Evolutionary conservation across 2,888 invertebrate genomes (phyloP).

Genomic region (Branchipolynoe longqiensis): DNA sequence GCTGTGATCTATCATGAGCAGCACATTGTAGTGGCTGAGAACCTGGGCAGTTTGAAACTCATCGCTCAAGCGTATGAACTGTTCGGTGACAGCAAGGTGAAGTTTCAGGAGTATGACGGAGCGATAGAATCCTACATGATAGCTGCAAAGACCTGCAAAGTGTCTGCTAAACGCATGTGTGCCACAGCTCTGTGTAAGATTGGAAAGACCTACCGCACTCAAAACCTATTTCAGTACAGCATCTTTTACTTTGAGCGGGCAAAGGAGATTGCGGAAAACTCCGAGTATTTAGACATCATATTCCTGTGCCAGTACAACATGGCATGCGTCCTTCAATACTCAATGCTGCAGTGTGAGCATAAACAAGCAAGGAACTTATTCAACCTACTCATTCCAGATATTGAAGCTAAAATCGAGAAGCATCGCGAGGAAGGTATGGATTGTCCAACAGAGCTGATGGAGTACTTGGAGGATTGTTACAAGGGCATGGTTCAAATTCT

Average conservation of each 20-base stretch:
- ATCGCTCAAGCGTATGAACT: slow-evolving; percentile 75
- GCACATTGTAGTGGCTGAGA: slow-evolving; percentile 73
- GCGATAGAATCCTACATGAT: slow-evolving; percentile 71
- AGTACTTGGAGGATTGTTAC: slow-evolving; percentile 75
- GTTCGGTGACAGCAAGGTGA: slow-evolving; percentile 76
- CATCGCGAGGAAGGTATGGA: slow-evolving; percentile 75
- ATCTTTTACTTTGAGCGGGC: slow-evolving; percentile 75
- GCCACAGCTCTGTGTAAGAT: slow-evolving; percentile 75
- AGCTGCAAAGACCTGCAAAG: slow-evolving; percentile 57
- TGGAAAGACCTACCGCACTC: slow-evolving; percentile 73
- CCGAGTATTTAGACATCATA: slow-evolving; percentile 72
- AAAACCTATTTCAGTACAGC: slow-evolving; percentile 73
- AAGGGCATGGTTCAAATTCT: slow-evolving; percentile 76
- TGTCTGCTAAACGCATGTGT: slow-evolving; percentile 63
- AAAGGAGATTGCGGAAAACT: slow-evolving; percentile 68
- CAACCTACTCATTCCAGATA: slow-evolving; percentile 70
- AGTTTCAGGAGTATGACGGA: slow-evolving; percentile 72
- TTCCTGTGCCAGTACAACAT: slow-evolving; percentile 76
- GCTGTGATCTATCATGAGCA: slow-evolving; percentile 77
- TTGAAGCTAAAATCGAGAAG: slow-evolving; percentile 64
- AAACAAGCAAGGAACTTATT: slow-evolving; percentile 76
- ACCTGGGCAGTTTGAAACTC: slow-evolving; percentile 70
- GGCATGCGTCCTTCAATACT: slow-evolving; percentile 76
- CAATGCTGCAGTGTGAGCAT: slow-evolving; percentile 75
- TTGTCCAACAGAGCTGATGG: slow-evolving; percentile 73